Evolutionary conservation across 2,113 vertebrate genomes (phyloP).

Genomic region (Varanus komodoensis): DNA sequence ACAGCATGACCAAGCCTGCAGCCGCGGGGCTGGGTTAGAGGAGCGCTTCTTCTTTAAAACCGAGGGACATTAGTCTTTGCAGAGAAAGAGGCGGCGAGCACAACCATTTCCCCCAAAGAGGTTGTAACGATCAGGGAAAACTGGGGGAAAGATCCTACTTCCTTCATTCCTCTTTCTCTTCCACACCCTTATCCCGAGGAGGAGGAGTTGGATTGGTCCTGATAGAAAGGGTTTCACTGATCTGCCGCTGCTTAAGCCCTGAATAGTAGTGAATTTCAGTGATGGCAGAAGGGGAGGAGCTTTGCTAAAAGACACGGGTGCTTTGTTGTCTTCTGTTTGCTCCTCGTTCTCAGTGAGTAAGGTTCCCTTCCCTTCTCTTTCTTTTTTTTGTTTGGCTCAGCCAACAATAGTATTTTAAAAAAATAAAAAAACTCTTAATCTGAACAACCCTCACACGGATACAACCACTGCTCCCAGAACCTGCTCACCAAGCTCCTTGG

Average conservation of each 20-base stretch:
- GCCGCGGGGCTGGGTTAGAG: background rate
- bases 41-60: background rate
- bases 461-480: background rate
- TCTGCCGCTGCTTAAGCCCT: background rate
- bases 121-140: background rate
- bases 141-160: background rate
- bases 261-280: background rate
- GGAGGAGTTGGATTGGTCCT: background rate
- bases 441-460: background rate
- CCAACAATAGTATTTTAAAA: slow-evolving; percentile 2
- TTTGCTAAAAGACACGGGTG: background rate
- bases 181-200: background rate
- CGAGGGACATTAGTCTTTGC: background rate
- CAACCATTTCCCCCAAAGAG: too few species aligned
- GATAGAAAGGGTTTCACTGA: background rate
- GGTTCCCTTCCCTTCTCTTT: background rate
- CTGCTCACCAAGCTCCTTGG: background rate
- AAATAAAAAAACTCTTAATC: too few species aligned
- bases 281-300: background rate
- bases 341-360: background rate
- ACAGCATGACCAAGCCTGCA: background rate
- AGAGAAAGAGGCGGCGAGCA: background rate
- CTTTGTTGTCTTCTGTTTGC: background rate
- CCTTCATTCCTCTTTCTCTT: background rate
- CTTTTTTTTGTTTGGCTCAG: background rate